Conservation (phyloP, 2,888 invertebrate species). For the Pocota personata region DNA sequence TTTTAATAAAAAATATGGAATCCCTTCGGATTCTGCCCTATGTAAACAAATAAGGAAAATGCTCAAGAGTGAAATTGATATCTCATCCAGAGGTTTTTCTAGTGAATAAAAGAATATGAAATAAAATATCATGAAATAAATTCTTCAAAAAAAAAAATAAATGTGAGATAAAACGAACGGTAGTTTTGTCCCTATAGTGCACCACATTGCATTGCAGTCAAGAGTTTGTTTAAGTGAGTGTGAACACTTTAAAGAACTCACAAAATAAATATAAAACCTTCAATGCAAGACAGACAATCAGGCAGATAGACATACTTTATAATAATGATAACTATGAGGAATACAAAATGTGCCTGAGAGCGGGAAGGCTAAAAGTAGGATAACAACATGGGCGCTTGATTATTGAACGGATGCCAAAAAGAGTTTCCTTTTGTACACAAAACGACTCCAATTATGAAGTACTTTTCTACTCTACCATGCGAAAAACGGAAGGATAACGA, state of each 20-base stretch:
- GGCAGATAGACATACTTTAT: constrained; percentile 18
- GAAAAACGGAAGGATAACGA: constrained; percentile 8
- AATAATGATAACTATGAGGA: constrained; percentile 8
- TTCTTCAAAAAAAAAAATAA: background rate
- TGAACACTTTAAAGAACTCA: constrained; percentile 29
- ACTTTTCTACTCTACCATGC: background rate
- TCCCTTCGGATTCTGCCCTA: background rate
- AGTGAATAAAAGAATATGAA: constrained; percentile 27
- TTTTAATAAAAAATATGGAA: constrained; percentile 26
- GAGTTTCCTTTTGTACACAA: constrained; percentile 6
- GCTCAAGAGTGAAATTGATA: constrained; percentile 57
- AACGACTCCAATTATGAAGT: constrained; percentile 25
- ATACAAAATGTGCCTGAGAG: background rate
- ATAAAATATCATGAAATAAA: constrained; percentile 4
- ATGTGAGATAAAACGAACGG: background rate
- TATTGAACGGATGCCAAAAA: constrained; percentile 47
- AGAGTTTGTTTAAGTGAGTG: constrained; percentile 46
- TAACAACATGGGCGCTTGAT: constrained; percentile 25
- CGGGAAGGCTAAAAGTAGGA: background rate
- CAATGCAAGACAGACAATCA: background rate
- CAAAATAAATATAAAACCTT: constrained; percentile 16
- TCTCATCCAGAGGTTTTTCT: constrained; percentile 15
- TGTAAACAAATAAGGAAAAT: constrained; percentile 28
- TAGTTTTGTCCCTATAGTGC: background rate
- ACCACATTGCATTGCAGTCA: background rate